A percentile compares a stretch with the other conserved stretches of the same genome.
Conservation (phyloP, 2,888 invertebrate genomes). For the Sphecodes monilicornis region DNA sequence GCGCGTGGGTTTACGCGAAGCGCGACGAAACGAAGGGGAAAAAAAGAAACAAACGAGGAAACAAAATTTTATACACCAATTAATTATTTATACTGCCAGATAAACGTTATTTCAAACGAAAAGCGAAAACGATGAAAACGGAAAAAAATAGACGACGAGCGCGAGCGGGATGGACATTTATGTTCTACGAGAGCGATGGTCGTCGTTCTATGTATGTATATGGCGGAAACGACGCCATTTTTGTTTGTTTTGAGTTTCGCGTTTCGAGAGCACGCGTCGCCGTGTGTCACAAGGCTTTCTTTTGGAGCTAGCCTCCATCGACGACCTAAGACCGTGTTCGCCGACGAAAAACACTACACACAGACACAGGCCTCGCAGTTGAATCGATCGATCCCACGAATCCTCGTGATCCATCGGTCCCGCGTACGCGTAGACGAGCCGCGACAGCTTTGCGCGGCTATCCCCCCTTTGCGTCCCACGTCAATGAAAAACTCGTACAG, state of each 20-base stretch:
- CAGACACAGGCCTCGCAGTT: slow-evolving; percentile 65
- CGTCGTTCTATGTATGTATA: slow-evolving; percentile 49
- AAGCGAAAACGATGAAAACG: slow-evolving; percentile 57
- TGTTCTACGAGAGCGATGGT: neutral
- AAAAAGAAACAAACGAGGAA: slow-evolving; percentile 18
- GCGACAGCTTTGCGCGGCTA: neutral
- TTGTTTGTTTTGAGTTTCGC: slow-evolving; percentile 28
- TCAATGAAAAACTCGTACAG: neutral
- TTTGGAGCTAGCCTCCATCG: slow-evolving; percentile 59
- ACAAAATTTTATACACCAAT: slow-evolving; percentile 80
- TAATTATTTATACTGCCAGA: slow-evolving; percentile 80
- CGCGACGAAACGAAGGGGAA: neutral
- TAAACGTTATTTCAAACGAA: slow-evolving; percentile 61
- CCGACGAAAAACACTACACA: slow-evolving; percentile 36
- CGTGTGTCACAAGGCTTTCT: slow-evolving; percentile 57
- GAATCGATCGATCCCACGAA: slow-evolving; percentile 70
- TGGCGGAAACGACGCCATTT: slow-evolving; percentile 26
- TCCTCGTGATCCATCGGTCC: slow-evolving; percentile 17
- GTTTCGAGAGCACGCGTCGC: slow-evolving; percentile 43
- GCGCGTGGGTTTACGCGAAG: neutral
- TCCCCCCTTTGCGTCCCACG: neutral
- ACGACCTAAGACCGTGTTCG: slow-evolving; percentile 68
- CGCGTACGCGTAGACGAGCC: neutral
- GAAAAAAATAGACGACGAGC: slow-evolving; percentile 29
- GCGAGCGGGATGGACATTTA: neutral